phyloP scores from a whole-genome alignment of 2,797 vertebrate species.

The Arvicola amphibius region DNA sequence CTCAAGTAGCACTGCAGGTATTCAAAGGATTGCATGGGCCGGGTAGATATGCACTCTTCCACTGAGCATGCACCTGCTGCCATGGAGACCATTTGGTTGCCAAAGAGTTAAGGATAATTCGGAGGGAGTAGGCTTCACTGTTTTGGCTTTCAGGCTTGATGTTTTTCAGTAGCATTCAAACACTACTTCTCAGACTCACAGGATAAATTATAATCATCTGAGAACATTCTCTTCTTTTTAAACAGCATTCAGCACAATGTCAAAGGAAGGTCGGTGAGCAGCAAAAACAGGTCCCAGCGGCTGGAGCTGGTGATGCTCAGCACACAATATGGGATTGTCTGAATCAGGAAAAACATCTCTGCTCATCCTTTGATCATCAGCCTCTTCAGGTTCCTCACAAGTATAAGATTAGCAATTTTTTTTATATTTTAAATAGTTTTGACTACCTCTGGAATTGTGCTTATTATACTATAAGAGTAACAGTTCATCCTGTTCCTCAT shows the following conservation, averaged over 20 bases:
- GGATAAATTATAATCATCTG: not conserved
- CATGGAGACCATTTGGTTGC: not conserved
- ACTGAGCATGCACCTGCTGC: not conserved
- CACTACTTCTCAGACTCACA: not conserved
- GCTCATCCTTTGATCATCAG: not conserved
- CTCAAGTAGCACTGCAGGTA: fast-evolving
- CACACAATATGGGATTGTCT: not conserved
- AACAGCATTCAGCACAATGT: not conserved
- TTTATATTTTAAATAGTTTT: conserved; percentile 10
- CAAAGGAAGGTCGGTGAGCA: not conserved
- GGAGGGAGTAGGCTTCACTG: not conserved
- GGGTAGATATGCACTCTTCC: not conserved
- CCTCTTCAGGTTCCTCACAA: not conserved
- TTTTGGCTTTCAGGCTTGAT: not conserved
- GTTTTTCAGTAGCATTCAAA: conserved; percentile 5
- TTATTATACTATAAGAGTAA: not conserved
- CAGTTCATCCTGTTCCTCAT: not conserved
- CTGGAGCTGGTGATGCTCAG: not conserved
- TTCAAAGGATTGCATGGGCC: not conserved
- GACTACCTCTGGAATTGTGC: not conserved
- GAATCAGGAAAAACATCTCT: not conserved
- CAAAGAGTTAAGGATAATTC: not conserved
- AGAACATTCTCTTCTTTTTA: not conserved
- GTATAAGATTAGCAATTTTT: not conserved
- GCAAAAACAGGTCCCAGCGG: not conserved